Conservation (phyloP, 2,888 invertebrate species). For the Tribolium freemani region DNA sequence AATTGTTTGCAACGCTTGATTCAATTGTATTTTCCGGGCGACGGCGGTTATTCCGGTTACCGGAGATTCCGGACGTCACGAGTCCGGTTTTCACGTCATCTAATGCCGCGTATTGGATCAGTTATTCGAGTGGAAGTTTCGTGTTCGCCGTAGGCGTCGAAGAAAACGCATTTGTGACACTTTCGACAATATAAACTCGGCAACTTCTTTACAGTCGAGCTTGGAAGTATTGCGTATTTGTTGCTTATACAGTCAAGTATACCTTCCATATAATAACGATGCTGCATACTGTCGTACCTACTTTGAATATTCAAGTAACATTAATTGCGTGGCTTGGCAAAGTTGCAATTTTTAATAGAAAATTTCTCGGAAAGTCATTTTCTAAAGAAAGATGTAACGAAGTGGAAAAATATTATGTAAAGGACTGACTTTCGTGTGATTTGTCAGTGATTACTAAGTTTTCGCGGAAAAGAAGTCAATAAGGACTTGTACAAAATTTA, state of each 20-base stretch:
- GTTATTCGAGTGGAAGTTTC: slow-evolving; percentile 19
- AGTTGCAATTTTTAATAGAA: background rate
- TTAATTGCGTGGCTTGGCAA: background rate
- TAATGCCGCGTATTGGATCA: slow-evolving; percentile 8
- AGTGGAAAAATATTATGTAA: too few species aligned
- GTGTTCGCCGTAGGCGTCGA: slow-evolving; percentile 14
- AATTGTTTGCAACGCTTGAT: too few species aligned
- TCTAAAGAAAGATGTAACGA: background rate
- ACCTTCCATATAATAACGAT: background rate
- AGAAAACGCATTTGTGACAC: slow-evolving; percentile 16
- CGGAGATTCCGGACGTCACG: slow-evolving; percentile 21
- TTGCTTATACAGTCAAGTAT: background rate
- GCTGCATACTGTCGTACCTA: background rate
- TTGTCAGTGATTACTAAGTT: too few species aligned
- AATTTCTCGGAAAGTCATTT: background rate
- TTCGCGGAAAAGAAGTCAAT: too few species aligned
- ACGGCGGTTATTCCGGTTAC: slow-evolving; percentile 10
- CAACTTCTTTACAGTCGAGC: background rate
- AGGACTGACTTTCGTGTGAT: too few species aligned
- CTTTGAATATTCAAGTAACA: background rate
- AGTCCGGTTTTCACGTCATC: slow-evolving; percentile 10
- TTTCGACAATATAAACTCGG: slow-evolving; percentile 17
- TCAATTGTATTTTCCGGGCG: background rate
- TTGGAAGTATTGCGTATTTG: background rate
- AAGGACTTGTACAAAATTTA: background rate